These are phyloP conservation scores for Micromys minutus DNA, from an alignment of 2,113 vertebrate genomes.

Conservation along the genomic window DNA sequence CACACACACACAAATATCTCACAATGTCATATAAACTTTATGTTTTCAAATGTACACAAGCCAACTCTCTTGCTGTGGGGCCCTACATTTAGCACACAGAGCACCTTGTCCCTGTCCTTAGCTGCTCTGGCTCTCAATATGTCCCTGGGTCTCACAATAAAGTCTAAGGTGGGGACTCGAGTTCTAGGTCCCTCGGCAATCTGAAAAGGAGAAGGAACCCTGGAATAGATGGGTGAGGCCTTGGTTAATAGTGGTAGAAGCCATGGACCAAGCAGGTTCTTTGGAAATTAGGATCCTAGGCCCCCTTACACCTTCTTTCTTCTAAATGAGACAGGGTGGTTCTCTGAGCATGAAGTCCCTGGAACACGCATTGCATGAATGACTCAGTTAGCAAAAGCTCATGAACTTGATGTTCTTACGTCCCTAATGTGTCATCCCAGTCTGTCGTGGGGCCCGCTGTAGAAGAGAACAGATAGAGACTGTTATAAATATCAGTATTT, in stretches of 20 bases:
- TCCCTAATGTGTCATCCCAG: neutral
- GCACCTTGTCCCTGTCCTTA: neutral
- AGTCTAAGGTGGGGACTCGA: neutral
- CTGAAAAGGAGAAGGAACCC: neutral
- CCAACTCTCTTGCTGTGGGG: neutral
- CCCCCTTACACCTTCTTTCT: neutral
- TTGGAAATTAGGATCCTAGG: neutral
- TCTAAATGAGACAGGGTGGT: neutral
- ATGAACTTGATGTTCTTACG: neutral
- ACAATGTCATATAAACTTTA: neutral
- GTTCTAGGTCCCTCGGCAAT: neutral
- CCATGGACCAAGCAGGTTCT: neutral
- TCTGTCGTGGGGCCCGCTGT: neutral
- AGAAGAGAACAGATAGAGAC: neutral
- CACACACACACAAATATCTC: neutral
- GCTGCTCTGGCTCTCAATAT: neutral
- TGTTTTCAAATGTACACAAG: constrained; percentile 1
- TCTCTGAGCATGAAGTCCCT: neutral
- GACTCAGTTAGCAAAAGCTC: neutral
- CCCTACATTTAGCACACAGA: neutral
- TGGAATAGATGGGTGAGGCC: neutral
- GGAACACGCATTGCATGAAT: neutral
- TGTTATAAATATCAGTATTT: neutral
- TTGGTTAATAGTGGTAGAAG: neutral
- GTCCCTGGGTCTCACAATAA: neutral